These are phyloP conservation scores for Caenorhabditis tropicalis DNA, from an alignment of 1,140 invertebrate species.

Conservation along the genomic window DNA sequence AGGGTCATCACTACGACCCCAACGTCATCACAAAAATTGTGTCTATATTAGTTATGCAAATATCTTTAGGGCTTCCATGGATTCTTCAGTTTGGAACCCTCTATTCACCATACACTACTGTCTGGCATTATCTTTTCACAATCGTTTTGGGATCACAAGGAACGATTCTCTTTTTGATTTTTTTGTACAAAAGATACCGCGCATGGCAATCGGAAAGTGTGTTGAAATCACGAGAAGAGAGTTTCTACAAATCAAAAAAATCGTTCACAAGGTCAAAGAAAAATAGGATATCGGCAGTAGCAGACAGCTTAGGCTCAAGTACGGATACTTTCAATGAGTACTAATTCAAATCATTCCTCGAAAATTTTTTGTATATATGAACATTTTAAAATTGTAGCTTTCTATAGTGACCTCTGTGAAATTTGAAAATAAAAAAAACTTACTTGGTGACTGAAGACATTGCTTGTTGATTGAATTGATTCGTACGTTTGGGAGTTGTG, in stretches of 20 bases:
- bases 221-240: neutral
- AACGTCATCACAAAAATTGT: constrained; percentile 7
- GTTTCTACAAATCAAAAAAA: neutral
- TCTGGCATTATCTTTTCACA: constrained; percentile 64
- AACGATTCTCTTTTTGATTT: constrained; percentile 59
- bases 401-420: no score
- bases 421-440: neutral
- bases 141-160: constrained; percentile 64
- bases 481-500: constrained; percentile 28
- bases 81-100: constrained; percentile 63
- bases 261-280: neutral
- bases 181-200: constrained; percentile 53
- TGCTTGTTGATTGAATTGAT: neutral
- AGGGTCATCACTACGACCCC: neutral
- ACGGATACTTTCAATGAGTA: constrained; percentile 20
- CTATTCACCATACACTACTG: constrained; percentile 58
- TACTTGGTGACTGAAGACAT: constrained; percentile 15
- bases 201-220: constrained; percentile 15
- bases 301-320: constrained; percentile 19
- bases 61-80: constrained; percentile 51
- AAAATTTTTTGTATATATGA: neutral
- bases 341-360: neutral
- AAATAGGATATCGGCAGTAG: neutral
- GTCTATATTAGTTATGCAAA: constrained; percentile 9
- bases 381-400: no score